phyloP scores from a whole-genome alignment of 2,888 invertebrate species.

The Protodeltote pygarga region DNA sequence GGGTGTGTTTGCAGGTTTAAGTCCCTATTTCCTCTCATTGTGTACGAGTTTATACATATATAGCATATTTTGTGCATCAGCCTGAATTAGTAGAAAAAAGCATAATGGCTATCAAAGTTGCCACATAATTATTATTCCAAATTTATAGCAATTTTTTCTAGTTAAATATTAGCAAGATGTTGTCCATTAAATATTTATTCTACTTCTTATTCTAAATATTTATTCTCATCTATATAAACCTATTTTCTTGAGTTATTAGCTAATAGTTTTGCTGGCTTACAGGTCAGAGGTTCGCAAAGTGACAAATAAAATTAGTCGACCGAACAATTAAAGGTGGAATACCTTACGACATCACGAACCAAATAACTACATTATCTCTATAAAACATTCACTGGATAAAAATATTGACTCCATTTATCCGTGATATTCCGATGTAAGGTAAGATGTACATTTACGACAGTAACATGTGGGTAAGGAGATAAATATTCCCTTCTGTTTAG shows the following conservation, averaged over 20 bases:
- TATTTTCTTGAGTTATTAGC: too few species aligned
- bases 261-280: conserved; percentile 19
- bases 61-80: too few species aligned
- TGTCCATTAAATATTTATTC: too few species aligned
- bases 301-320: conserved; percentile 40
- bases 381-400: conserved; percentile 12
- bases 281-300: conserved; percentile 17
- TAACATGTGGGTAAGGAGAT: conserved; percentile 17
- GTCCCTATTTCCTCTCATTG: too few species aligned
- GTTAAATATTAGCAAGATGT: too few species aligned
- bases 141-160: too few species aligned
- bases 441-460: conserved; percentile 6
- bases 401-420: conserved; percentile 8
- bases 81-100: too few species aligned
- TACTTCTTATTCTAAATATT: too few species aligned
- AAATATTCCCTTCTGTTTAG: conserved; percentile 26
- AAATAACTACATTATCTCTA: conserved; percentile 28
- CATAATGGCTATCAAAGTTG: too few species aligned
- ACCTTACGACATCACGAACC: conserved; percentile 25
- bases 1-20: too few species aligned
- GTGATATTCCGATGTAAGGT: conserved; percentile 7
- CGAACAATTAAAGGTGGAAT: conserved; percentile 31
- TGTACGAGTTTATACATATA: too few species aligned
- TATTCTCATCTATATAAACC: not conserved
- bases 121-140: too few species aligned